Evolutionary conservation across 2,888 invertebrate genomes (phyloP), one percentile per base, ranked within the genome.

Genomic region (Drosophila multiciliata): DNA sequence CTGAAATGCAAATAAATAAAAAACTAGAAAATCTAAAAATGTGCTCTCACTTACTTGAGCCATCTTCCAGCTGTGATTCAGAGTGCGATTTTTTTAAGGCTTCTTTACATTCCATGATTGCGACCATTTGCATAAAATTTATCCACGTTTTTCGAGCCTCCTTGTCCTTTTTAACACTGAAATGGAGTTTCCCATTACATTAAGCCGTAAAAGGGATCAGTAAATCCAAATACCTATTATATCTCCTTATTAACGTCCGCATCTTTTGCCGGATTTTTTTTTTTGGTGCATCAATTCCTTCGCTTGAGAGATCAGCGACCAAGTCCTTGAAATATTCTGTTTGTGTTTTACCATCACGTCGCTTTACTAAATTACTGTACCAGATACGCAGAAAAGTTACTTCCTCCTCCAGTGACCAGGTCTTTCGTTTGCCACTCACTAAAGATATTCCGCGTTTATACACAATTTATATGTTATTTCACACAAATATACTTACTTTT

Each of bases 251-350:
- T 0, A 84, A 40, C 0, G 72, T 38, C 0, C 48, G 23, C 65
- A 78, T 82, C 78, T 84, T 82, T 0, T 20, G n/a, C 11, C 52
- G 57, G 2, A 82, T 66, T 5, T 63, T 49, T 15, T 0, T 1
- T 5, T 29, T 11, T 3, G 32, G 40, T 5, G 64, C 52, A 5
- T 63, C 15, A 12, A 81, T 38, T 49, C 76, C 81, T 5, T 66
- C 48, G 12, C 40, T 53, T 0, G 4, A 11, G 3, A 83, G 66
- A 17, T 69, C 38, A 0, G 4, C 29, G 6, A 42, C 58, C 33
- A 82, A 38, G 1, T 63, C 40, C 12, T 7, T 26, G 17, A 58
- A 66, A 15, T 64, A 32, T 9, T 73, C 53, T 0, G 9, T 2
- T 0, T 23, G 48, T 8, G 15, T 42, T 35, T 12, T 48, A 1